Conservation (phyloP, 2,797 vertebrate species). For the Lemur catta region DNA sequence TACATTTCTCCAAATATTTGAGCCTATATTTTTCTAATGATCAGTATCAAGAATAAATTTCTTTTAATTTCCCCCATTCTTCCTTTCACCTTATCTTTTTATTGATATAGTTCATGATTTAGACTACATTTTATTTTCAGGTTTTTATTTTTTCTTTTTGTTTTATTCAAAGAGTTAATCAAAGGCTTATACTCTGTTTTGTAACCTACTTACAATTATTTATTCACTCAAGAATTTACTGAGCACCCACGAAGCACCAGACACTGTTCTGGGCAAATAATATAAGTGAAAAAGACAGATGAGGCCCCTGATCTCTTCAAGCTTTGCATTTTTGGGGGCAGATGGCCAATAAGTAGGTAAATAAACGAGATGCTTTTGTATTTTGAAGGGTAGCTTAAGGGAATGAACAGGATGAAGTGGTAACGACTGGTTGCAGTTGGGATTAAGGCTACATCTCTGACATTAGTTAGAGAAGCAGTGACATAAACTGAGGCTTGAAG, state of each 20-base stretch:
- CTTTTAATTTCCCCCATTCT: not conserved
- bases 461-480: not conserved
- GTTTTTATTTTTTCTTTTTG: not conserved
- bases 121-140: constrained; percentile 28
- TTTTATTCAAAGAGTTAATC: constrained; percentile 21
- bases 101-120: constrained; percentile 22
- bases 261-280: not conserved
- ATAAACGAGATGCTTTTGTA: not conserved
- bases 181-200: not conserved
- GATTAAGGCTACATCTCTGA: not conserved
- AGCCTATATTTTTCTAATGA: constrained; percentile 6
- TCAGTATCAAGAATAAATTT: not conserved
- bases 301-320: not conserved
- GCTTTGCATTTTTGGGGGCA: not conserved
- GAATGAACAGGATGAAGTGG: not conserved
- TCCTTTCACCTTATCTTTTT: not conserved
- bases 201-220: not conserved
- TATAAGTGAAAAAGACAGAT: not conserved
- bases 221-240: constrained; percentile 8
- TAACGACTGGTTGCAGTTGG: not conserved
- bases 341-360: not conserved
- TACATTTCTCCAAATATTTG: not conserved
- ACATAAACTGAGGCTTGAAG: not conserved
- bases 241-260: not conserved
- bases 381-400: not conserved